Base-by-base conservation (phyloP, 2,888 invertebrate genomes). In the Amiota minor region DNA sequence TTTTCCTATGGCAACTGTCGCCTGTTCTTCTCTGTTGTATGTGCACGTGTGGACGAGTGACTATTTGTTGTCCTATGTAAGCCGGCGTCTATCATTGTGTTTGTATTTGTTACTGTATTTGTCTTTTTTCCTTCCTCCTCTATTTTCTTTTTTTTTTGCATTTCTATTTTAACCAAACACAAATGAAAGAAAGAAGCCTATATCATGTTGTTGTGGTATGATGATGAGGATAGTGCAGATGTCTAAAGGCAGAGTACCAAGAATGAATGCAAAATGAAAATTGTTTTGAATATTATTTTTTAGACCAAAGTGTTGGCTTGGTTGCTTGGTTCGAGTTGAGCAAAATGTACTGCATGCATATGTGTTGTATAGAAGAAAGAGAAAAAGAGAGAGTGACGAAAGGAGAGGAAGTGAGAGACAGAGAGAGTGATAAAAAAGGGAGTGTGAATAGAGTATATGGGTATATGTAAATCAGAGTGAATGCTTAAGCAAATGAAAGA, bases 201-300 rank as follows among this genome's bases (percentile, higher is more conserved):
- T 35, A 35, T 8, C 35, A 35, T 35, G 35, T 35, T 35, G 35
- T 35, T 35, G 35, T 35, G 35, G 35, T 35, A 35, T 35, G 6
- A 35, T 35, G 35, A 35, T 35, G 35, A 35, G 35, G 35, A 35
- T 35, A 8, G 6, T 35, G 35, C 35, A 8, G 35, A 35, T 35
- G 35, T 6, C 35, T 35, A 35, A 35, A 35, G 35, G 35, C 35
- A 35, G 6, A 35, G 35, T 35, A n/a, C 3, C 62, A 61, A 61
- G 35, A 61, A 55, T 56, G 16, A 49, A 74, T 72, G 79, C 79
- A 79, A 79, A 79, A 79, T 81, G 81, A 83, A 78, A 80, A 80
- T 81, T 76, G 76, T 80, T 77, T 78, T 74, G 23, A 23, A 23
- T 55, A 81, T 81, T 75, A 71, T 74, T 77, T 75, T 53, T 68